A percentile compares a stretch with the other conserved stretches of the same genome.
phyloP scores from a whole-genome alignment of 2,113 vertebrate species.

The Cromileptes altivelis region DNA sequence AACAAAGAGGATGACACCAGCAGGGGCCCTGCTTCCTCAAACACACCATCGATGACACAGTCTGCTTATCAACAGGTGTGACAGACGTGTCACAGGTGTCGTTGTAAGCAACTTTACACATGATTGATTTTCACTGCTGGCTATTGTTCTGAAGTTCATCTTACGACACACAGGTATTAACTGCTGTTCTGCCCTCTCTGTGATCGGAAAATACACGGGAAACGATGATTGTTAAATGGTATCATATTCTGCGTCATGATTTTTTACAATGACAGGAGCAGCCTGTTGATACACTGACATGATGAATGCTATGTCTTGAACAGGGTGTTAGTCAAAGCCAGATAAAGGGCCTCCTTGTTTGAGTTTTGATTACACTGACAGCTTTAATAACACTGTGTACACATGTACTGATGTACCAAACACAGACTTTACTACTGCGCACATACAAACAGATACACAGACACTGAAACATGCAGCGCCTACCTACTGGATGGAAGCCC shows the following conservation, averaged over 20 bases:
- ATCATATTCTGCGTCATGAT: not conserved
- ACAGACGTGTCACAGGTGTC: conserved; percentile 46
- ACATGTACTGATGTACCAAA: conserved; percentile 69
- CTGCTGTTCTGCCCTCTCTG: not conserved
- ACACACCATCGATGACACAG: conserved; percentile 28
- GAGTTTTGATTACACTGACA: conserved; percentile 61
- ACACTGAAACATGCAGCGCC: conserved; percentile 36
- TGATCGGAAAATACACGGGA: not conserved
- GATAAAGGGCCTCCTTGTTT: conserved; percentile 67
- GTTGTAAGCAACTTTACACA: not conserved
- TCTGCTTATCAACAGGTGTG: conserved; percentile 25
- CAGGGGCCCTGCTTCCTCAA: conserved; percentile 39
- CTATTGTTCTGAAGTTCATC: not conserved
- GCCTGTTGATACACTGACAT: not conserved
- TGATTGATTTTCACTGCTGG: not conserved
- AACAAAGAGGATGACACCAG: conserved; percentile 47
- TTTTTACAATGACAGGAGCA: conserved; percentile 28
- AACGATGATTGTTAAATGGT: not conserved
- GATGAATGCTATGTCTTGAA: conserved; percentile 4
- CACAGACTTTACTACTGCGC: conserved; percentile 59
- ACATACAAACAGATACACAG: conserved; percentile 52
- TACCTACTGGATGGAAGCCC: conserved; percentile 48
- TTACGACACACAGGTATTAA: not conserved
- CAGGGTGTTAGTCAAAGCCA: conserved; percentile 5
- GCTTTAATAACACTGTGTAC: conserved; percentile 74